Evolutionary conservation across 2,113 vertebrate species (phyloP).

Genomic region (Ceyx cyanopectus): DNA sequence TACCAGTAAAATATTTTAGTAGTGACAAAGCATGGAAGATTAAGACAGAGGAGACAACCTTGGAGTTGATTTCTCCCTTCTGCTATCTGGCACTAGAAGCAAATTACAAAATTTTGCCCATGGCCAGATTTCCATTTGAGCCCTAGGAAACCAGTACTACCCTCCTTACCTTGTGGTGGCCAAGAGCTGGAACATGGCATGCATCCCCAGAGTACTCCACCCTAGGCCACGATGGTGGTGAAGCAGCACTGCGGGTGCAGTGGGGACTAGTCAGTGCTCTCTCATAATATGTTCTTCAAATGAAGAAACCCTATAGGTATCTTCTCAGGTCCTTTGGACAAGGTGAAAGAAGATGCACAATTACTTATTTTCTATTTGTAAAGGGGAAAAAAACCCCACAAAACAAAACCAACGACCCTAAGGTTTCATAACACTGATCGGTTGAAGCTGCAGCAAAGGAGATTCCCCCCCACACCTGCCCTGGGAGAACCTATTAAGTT

Average conservation of each 20-base stretch:
- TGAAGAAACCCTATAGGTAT: background rate
- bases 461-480: fast-evolving
- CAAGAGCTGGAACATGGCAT: fast-evolving
- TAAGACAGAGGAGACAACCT: background rate
- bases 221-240: fast-evolving
- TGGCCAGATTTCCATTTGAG: fast-evolving
- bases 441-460: background rate
- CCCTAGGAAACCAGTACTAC: background rate
- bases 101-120: fast-evolving
- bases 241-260: fast-evolving
- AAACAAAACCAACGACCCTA: fast-evolving
- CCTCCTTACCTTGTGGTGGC: fast-evolving
- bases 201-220: fast-evolving
- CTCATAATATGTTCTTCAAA: background rate
- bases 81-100: background rate
- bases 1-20: background rate
- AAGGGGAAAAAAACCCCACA: background rate
- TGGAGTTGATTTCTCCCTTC: background rate
- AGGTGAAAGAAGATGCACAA: background rate
- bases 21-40: background rate
- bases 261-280: fast-evolving
- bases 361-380: background rate
- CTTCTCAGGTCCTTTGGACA: background rate
- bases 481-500: background rate
- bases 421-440: background rate